These are phyloP conservation scores for Hestina assimilis DNA, from an alignment of 1,140 invertebrate species.

Conservation along the genomic window DNA sequence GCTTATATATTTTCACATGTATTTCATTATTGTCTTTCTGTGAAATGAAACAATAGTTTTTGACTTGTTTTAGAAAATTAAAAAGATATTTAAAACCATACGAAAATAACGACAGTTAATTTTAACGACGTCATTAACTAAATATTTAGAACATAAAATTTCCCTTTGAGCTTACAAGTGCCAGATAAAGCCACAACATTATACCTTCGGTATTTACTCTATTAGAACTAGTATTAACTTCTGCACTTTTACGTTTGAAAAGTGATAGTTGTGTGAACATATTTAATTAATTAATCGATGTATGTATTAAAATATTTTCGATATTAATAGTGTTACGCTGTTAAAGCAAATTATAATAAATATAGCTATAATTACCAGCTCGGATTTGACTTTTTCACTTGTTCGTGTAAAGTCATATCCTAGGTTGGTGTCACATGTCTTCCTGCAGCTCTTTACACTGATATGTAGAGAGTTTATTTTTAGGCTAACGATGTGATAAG, in stretches of 20 bases:
- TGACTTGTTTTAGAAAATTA: too few species aligned
- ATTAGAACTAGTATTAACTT: constrained; percentile 9
- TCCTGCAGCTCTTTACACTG: constrained; percentile 78
- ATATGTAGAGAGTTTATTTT: constrained; percentile 67
- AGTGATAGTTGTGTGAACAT: background rate
- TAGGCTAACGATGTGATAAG: constrained; percentile 39
- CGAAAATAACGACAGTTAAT: too few species aligned
- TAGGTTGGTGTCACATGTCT: constrained; percentile 64
- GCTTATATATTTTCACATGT: too few species aligned
- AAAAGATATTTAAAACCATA: too few species aligned
- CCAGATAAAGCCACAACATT: constrained; percentile 11
- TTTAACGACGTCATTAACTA: background rate
- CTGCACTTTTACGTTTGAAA: background rate
- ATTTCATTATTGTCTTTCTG: too few species aligned
- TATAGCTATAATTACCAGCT: constrained; percentile 48
- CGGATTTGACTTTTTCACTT: constrained; percentile 31
- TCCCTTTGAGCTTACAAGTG: constrained; percentile 28
- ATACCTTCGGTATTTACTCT: constrained; percentile 19
- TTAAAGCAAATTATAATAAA: constrained; percentile 52
- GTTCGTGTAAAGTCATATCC: constrained; percentile 22
- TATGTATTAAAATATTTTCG: constrained; percentile 57
- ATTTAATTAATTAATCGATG: background rate
- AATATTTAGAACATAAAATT: constrained; percentile 3
- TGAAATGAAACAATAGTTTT: too few species aligned
- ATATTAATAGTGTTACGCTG: constrained; percentile 68